These are phyloP conservation scores for Brachionus manjavacas DNA, from an alignment of 1,140 invertebrate genomes.

Conservation along the genomic window DNA sequence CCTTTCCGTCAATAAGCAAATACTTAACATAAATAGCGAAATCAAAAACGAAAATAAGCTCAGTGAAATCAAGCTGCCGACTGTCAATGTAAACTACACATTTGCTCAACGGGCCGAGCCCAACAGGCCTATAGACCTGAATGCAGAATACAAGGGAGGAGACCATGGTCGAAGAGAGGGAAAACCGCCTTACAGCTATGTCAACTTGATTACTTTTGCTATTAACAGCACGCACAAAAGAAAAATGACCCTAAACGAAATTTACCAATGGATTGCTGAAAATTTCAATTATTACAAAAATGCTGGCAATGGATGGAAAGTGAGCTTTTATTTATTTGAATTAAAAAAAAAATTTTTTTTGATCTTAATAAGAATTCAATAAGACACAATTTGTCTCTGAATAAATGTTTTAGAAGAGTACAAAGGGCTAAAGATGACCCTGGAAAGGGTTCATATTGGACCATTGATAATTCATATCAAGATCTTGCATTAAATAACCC, in stretches of 20 bases:
- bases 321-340: slow-evolving; percentile 45
- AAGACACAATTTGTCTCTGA: slow-evolving; percentile 40
- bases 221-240: slow-evolving; percentile 66
- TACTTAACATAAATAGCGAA: slow-evolving; percentile 34
- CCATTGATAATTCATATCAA: slow-evolving; percentile 49
- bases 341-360: neutral
- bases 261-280: slow-evolving; percentile 60
- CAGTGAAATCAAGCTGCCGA: neutral
- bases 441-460: slow-evolving; percentile 55
- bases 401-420: slow-evolving; percentile 41
- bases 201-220: slow-evolving; percentile 67
- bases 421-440: slow-evolving; percentile 25
- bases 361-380: neutral
- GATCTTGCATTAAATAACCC: slow-evolving; percentile 10
- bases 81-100: slow-evolving; percentile 43
- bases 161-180: slow-evolving; percentile 54
- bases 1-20: slow-evolving; percentile 47
- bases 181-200: slow-evolving; percentile 66
- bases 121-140: slow-evolving; percentile 50
- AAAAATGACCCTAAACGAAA: slow-evolving; percentile 61
- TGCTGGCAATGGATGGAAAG: slow-evolving; percentile 69
- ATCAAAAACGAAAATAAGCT: slow-evolving; percentile 22
- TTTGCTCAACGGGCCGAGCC: slow-evolving; percentile 50
- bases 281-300: slow-evolving; percentile 65
- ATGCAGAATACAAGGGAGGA: slow-evolving; percentile 49